Conservation (phyloP, 1,140 invertebrate species). For the Diabrotica virgifera region DNA sequence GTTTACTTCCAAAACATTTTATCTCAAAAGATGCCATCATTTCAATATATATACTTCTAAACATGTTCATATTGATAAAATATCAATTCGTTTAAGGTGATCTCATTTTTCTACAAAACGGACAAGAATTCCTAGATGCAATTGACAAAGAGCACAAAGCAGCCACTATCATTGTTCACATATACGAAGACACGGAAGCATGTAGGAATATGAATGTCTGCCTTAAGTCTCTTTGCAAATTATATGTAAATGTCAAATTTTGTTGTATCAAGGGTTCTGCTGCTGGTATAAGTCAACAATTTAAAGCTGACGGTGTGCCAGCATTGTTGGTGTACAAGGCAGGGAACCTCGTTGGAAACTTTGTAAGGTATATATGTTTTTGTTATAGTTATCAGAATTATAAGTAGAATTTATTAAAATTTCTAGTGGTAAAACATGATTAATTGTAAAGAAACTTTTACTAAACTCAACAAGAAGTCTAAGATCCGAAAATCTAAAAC, state of each 20-base stretch:
- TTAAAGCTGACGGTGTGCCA: slow-evolving; percentile 84
- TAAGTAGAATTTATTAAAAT: too few species aligned
- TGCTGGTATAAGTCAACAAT: slow-evolving; percentile 75
- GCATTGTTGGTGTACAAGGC: slow-evolving; percentile 89
- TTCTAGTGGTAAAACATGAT: too few species aligned
- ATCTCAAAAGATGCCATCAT: too few species aligned
- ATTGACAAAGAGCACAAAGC: slow-evolving; percentile 86
- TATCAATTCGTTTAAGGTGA: slow-evolving; percentile 52
- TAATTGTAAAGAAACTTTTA: too few species aligned
- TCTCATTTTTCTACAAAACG: slow-evolving; percentile 59
- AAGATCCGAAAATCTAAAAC: too few species aligned
- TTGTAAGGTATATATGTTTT: slow-evolving; percentile 58
- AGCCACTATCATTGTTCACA: slow-evolving; percentile 86
- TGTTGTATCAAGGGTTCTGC: slow-evolving; percentile 76
- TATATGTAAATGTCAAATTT: slow-evolving; percentile 89
- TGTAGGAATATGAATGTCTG: slow-evolving; percentile 87
- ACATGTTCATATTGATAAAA: too few species aligned
- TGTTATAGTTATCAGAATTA: too few species aligned
- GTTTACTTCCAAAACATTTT: too few species aligned
- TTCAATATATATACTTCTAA: too few species aligned
- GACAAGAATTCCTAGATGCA: slow-evolving; percentile 78
- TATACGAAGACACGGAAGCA: slow-evolving; percentile 75
- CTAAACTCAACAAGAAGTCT: too few species aligned
- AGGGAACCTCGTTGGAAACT: slow-evolving; percentile 89
- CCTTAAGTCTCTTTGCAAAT: slow-evolving; percentile 70